Base-by-base conservation (phyloP, 1,140 invertebrate species). In the Dendroctonus valens region DNA sequence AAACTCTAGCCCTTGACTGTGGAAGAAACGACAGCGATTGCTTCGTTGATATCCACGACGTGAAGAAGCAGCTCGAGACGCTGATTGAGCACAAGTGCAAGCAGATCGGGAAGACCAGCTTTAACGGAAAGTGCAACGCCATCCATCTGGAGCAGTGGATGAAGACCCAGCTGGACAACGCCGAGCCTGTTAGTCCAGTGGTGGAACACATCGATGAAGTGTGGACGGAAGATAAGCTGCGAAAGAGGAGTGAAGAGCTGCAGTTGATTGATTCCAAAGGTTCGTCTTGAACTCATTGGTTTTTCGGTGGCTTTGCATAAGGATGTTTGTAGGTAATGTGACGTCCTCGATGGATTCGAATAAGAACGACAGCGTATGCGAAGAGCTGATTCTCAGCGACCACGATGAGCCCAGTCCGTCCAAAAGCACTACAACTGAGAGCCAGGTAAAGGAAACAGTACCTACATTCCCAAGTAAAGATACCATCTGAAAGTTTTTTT, bases 141-240 rank as follows among this genome's bases (percentile, higher is more conserved):
- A 69, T 88, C 66, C 87, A 91, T 73, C 76, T 90, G 49, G 87
- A 88, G 46, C 86, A 88, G 70, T 90, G 89, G 89, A 89, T 91
- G 82, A 85, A 83, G 48, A 84, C 85, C 50, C 80, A 85, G 59
- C 75, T 85, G 60, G 79, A 80, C 62, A 68, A 52, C 12, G 67
- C 73, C 74, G 7, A 79, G 69, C 72, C 78, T 52, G 46, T 5
- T 55, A 71, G 66, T 73, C 80, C 81, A 69, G 80, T 74, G 39
- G 68, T 68, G 73, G 81, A 77, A 78, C 82, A 77, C 78, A 80
- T 70, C 73, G 75, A 84, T 78, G 70, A 87, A 58, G 84, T 87
- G 55, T 92, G 90, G 90, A 91, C 88, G 48, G 80, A 84, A 15
- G 86, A 88, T 73, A 86, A 86, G 74, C 73, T 89, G 66, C 81